A percentile compares a stretch with the other conserved stretches of the same genome.
Conservation (phyloP, 2,888 invertebrate genomes). For the Rotaria macrura region DNA sequence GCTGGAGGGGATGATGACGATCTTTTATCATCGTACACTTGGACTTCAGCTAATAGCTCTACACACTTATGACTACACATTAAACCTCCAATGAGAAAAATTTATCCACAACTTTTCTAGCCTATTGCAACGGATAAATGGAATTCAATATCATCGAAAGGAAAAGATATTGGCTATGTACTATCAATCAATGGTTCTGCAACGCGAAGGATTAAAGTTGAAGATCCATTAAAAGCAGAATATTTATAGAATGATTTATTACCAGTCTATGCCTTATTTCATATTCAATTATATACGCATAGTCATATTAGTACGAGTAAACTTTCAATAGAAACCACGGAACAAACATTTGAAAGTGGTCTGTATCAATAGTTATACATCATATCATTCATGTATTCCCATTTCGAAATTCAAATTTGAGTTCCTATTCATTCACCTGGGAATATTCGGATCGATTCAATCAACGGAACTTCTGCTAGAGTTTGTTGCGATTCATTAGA, state of each 20-base stretch:
- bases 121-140: constrained; percentile 84
- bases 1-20: no score
- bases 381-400: no score
- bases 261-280: not conserved
- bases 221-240: not conserved
- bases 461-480: not conserved
- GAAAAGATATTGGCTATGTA: not conserved
- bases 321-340: not conserved
- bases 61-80: no score
- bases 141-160: constrained; percentile 86
- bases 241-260: not conserved
- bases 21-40: no score
- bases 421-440: not conserved
- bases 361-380: not conserved
- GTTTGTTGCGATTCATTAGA: not conserved
- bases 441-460: not conserved
- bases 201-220: not conserved
- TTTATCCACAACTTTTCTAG: constrained; percentile 50
- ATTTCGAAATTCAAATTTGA: not conserved
- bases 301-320: not conserved
- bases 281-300: not conserved
- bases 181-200: not conserved
- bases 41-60: no score
- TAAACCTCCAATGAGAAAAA: no score
- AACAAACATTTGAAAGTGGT: constrained; percentile 17